phyloP scores from a whole-genome alignment of 2,797 vertebrate species.

The Galago senegalensis region DNA sequence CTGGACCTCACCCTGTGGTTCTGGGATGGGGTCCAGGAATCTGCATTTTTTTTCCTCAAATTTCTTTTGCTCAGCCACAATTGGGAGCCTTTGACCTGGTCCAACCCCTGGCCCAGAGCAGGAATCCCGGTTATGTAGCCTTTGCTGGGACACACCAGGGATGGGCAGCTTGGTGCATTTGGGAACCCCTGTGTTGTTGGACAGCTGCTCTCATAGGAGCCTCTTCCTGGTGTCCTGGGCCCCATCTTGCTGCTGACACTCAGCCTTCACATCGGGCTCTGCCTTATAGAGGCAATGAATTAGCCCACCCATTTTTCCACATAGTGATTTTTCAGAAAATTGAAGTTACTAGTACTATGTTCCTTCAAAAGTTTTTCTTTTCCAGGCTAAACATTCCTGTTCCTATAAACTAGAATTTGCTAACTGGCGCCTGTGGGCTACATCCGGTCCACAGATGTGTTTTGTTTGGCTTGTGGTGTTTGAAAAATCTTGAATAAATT shows the following conservation, averaged over 20 bases:
- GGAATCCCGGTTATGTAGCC: neutral
- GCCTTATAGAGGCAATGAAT: neutral
- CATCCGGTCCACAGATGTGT: conserved; percentile 72
- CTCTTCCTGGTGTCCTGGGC: no score
- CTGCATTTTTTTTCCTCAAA: neutral
- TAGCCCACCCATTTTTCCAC: neutral
- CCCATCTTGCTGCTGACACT: neutral
- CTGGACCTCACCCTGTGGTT: neutral
- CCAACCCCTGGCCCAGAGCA: neutral
- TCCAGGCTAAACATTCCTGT: conserved; percentile 40
- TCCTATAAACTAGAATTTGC: conserved; percentile 66
- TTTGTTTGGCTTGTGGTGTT: conserved; percentile 75
- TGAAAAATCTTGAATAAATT: conserved; percentile 74
- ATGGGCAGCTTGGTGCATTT: neutral
- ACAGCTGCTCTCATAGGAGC: neutral
- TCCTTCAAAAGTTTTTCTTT: conserved; percentile 40
- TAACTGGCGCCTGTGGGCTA: conserved; percentile 71
- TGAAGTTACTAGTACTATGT: neutral
- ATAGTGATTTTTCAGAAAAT: neutral
- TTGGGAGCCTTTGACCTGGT: neutral
- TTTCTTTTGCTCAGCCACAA: neutral
- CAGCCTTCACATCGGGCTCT: neutral
- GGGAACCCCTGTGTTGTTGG: neutral
- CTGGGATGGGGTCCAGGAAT: neutral
- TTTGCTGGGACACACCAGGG: neutral